These are phyloP conservation scores for Antitype chi DNA, from an alignment of 2,888 invertebrate species.

Conservation along the genomic window DNA sequence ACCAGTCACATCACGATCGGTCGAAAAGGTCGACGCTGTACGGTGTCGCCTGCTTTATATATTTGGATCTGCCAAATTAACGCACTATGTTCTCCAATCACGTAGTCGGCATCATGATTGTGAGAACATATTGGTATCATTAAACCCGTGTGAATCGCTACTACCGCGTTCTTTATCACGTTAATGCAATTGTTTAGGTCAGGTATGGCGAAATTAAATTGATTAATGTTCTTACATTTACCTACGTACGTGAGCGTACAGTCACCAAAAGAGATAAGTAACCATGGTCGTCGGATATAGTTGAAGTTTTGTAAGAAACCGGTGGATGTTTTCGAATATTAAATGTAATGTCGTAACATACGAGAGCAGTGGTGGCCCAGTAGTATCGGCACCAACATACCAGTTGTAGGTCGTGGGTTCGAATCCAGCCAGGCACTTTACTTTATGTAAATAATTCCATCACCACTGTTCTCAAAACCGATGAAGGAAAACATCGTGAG, in stretches of 20 bases:
- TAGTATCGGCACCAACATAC: no score
- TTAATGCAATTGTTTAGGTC: slow-evolving; percentile 50
- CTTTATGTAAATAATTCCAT: no score
- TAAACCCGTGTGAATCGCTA: slow-evolving; percentile 60
- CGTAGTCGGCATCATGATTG: slow-evolving; percentile 58
- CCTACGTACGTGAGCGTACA: neutral
- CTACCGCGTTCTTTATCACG: slow-evolving; percentile 58
- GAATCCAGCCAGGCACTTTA: no score
- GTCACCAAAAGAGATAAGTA: no score
- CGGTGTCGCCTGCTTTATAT: slow-evolving; percentile 34
- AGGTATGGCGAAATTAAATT: slow-evolving; percentile 42
- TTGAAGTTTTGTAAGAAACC: no score
- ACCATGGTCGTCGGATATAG: no score
- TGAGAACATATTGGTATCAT: slow-evolving; percentile 62
- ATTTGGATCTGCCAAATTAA: slow-evolving; percentile 58
- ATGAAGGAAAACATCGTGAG: no score
- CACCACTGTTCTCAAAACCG: no score
- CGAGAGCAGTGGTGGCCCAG: no score
- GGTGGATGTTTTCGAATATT: no score
- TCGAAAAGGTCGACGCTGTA: slow-evolving; percentile 56
- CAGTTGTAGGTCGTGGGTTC: no score
- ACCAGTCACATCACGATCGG: slow-evolving; percentile 63
- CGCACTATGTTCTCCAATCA: slow-evolving; percentile 54
- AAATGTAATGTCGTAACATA: no score
- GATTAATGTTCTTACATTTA: slow-evolving; percentile 16